phyloP scores from a whole-genome alignment of 2,888 invertebrate genomes.

The Mayetiola destructor region DNA sequence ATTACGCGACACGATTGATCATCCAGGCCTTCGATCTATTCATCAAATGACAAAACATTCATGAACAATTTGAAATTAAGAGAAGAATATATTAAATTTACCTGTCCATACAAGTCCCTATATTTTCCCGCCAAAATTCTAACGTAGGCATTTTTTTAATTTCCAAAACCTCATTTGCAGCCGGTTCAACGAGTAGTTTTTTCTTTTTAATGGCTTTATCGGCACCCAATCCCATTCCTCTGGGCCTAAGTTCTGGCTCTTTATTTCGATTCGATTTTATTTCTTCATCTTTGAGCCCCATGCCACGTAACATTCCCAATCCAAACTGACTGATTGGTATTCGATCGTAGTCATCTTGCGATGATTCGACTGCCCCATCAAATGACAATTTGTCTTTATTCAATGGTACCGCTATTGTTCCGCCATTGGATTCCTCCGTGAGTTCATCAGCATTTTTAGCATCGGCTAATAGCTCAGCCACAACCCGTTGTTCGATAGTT shows the following conservation, averaged over 20 bases:
- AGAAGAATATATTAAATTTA: no score
- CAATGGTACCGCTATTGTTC: slow-evolving; percentile 41
- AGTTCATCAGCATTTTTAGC: background rate
- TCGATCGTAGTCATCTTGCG: slow-evolving; percentile 52
- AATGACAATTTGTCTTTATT: slow-evolving; percentile 40
- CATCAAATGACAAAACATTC: no score
- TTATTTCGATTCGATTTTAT: slow-evolving; percentile 43
- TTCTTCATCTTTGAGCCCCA: slow-evolving; percentile 72
- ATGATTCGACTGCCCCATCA: slow-evolving; percentile 51
- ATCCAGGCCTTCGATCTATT: slow-evolving; percentile 68
- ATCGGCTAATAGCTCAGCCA: background rate
- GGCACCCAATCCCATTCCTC: slow-evolving; percentile 89
- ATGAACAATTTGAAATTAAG: no score
- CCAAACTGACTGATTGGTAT: slow-evolving; percentile 72
- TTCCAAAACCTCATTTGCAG: slow-evolving; percentile 49
- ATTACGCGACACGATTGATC: slow-evolving; percentile 67
- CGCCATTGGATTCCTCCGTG: slow-evolving; percentile 19
- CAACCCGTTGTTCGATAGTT: background rate
- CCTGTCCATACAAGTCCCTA: slow-evolving; percentile 67
- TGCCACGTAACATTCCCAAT: slow-evolving; percentile 83
- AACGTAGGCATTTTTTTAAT: slow-evolving; percentile 59
- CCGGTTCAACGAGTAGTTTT: slow-evolving; percentile 28
- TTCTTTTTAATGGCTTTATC: slow-evolving; percentile 42
- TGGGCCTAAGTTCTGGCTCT: slow-evolving; percentile 65
- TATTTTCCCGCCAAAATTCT: slow-evolving; percentile 63